Base-by-base conservation (phyloP, 2,113 vertebrate genomes). In the Sula dactylatra region DNA sequence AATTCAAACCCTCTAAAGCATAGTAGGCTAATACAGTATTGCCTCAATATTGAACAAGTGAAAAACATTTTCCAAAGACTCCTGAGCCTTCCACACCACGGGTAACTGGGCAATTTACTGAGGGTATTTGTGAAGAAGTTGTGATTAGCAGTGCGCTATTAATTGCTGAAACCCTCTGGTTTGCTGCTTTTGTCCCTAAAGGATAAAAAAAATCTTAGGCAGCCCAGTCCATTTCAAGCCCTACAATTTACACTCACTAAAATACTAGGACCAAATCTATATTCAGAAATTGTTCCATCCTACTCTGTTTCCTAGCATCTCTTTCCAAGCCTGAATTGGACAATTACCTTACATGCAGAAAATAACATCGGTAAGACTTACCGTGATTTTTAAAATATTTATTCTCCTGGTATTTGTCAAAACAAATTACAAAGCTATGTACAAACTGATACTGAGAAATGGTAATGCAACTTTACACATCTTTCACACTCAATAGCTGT, bases 401-500 rank as follows among this genome's bases (percentile, higher is more conserved):
- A 40, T 65, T 87, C 31, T 71, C 16, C 55, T 85, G 59, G 56
- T 19, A 3, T 17, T 82, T 9, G 64, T 80, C 25, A 69, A 92
- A 67, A 9, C 31, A 66, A 89, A 78, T 79, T 77, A 45, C n/a
- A 94, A 87, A 82, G 52, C 52, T 72, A 9, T 16, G 27, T 61
- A 61, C 64, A 87, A 82, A 82, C n/a, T 61, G 45, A 54, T 90
- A 76, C 6, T 55, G 86, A 72, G 76, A 90, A 91, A 89, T 36
- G 7, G 49, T 44, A 72, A 92, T 89, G 67, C 40, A 62, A 83
- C 92, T 90, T 74, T 82, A 89, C 71, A 40, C 44, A 69, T 59
- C 76, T 90, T 92, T 96, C 76, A 42, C 64, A 88, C 29, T 93
- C 90, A 55, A 24, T 88, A 83, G 90, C 64, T 88, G 50, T 86